Evolutionary conservation across 1,140 invertebrate species (phyloP).

Genomic region (Apis florea): DNA sequence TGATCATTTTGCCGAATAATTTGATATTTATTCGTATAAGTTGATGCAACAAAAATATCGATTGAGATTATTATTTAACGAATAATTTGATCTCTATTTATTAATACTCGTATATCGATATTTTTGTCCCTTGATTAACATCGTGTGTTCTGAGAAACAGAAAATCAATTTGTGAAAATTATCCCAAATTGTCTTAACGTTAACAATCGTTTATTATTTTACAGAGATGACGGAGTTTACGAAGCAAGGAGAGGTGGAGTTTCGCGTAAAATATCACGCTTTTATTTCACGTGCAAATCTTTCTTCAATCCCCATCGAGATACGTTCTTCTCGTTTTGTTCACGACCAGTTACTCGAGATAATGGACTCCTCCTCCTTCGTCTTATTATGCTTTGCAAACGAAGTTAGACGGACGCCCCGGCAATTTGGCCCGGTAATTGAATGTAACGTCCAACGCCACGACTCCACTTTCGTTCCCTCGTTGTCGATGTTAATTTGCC

Average conservation of each 20-base stretch:
- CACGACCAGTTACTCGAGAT: neutral
- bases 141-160: too few relatives aligned
- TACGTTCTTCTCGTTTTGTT: neutral
- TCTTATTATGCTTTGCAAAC: conserved; percentile 11
- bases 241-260: too few relatives aligned
- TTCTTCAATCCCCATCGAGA: neutral
- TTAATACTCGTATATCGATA: too few relatives aligned
- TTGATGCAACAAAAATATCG: too few relatives aligned
- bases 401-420: neutral
- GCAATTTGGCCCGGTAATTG: conserved; percentile 6
- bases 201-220: neutral
- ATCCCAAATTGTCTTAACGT: neutral
- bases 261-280: neutral
- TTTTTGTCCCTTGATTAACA: too few relatives aligned
- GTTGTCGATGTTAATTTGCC: conserved; percentile 7
- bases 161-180: too few relatives aligned
- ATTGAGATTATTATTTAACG: too few relatives aligned
- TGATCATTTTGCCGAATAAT: too few relatives aligned
- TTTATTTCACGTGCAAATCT: too few relatives aligned
- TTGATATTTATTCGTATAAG: too few relatives aligned
- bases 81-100: too few relatives aligned
- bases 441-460: neutral
- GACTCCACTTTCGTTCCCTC: neutral
- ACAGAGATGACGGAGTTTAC: too few relatives aligned
- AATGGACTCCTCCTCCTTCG: neutral